Evolutionary conservation across 2,888 invertebrate species (phyloP).

Genomic region (Isoperla grammatica): DNA sequence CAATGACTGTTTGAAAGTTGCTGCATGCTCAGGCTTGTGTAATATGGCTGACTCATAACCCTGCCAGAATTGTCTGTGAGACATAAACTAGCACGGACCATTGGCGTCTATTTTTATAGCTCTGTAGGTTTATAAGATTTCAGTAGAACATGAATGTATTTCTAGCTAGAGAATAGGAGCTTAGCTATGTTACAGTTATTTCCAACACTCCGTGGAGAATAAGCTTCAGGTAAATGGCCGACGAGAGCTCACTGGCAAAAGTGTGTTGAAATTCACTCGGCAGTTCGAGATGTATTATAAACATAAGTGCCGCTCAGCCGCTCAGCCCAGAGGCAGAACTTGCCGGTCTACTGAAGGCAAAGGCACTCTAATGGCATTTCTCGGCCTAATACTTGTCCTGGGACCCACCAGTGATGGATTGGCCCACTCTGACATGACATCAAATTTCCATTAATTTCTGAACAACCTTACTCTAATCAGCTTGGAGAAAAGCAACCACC

Average conservation of each 20-base stretch:
- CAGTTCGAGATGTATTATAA: background rate
- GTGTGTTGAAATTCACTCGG: no score
- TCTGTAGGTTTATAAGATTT: no score
- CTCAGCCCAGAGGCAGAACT: background rate
- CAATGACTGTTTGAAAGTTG: no score
- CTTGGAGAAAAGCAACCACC: slow-evolving; percentile 26
- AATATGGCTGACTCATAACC: no score
- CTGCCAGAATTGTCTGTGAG: no score
- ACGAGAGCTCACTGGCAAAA: background rate
- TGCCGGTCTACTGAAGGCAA: slow-evolving; percentile 18
- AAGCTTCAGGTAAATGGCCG: background rate
- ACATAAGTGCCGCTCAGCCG: slow-evolving; percentile 12
- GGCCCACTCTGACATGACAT: slow-evolving; percentile 30
- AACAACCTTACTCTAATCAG: slow-evolving; percentile 31
- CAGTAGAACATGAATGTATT: no score
- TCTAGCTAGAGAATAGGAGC: background rate
- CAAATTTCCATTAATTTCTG: slow-evolving; percentile 33
- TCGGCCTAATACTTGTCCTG: background rate
- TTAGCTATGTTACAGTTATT: background rate
- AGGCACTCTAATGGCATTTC: slow-evolving; percentile 7
- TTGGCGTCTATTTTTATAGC: no score
- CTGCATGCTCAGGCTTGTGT: no score
- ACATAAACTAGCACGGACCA: no score
- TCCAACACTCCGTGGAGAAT: no score
- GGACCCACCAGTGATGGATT: slow-evolving; percentile 28